Evolutionary conservation across 2,113 vertebrate species (phyloP).

Genomic region (Pelobates fuscus): DNA sequence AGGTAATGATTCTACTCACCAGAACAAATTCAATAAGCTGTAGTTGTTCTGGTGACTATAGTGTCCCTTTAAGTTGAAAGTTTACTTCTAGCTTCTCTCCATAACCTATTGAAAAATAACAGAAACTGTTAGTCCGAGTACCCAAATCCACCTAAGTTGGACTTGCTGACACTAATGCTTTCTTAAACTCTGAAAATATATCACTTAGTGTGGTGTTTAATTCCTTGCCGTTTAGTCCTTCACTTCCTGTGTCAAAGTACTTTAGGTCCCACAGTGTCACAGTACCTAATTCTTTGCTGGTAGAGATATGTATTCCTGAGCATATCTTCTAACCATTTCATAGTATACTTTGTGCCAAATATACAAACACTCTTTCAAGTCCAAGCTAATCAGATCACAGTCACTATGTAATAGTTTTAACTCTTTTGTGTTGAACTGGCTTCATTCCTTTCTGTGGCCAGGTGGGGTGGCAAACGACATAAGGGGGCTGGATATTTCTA

Average conservation of each 20-base stretch:
- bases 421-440: constrained; percentile 17
- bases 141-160: too few species aligned
- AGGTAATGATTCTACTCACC: too few species aligned
- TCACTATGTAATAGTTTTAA: constrained; percentile 8
- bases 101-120: too few species aligned
- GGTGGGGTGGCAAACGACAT: not conserved
- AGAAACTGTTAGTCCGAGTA: too few species aligned
- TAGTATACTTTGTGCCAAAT: constrained; percentile 46
- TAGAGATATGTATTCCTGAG: not conserved
- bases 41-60: too few species aligned
- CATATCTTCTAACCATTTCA: too few species aligned
- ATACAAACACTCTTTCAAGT: constrained; percentile 7
- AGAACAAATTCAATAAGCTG: too few species aligned
- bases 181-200: too few species aligned
- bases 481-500: not conserved
- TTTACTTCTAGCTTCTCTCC: too few species aligned
- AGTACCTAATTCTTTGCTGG: not conserved
- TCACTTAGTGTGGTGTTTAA: too few species aligned
- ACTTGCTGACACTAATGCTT: too few species aligned
- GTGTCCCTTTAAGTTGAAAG: too few species aligned
- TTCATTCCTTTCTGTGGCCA: not conserved
- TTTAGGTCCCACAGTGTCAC: not conserved
- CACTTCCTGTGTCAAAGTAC: not conserved
- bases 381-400: not conserved
- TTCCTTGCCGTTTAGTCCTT: not conserved